Conservation (phyloP, 2,797 vertebrate species). For the Morelia viridis region DNA sequence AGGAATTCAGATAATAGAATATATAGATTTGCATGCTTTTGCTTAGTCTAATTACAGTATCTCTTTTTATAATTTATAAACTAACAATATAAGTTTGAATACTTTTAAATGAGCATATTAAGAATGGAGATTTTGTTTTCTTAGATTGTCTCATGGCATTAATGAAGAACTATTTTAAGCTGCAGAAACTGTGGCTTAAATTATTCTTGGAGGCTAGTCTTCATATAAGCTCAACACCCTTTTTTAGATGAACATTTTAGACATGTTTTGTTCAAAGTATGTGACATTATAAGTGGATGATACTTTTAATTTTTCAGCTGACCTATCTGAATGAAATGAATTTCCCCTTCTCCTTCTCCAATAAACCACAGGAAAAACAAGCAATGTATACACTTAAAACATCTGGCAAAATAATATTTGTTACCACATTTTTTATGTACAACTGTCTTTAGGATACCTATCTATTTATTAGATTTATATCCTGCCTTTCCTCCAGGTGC, state of each 20-base stretch:
- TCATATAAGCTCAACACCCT: conserved; percentile 19
- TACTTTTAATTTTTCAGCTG: background rate
- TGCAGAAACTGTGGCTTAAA: conserved; percentile 59
- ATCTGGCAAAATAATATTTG: background rate
- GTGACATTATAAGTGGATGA: conserved; percentile 75
- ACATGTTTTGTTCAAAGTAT: conserved; percentile 63
- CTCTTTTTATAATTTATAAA: conserved; percentile 84
- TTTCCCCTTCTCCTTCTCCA: background rate
- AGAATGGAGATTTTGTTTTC: conserved; percentile 72
- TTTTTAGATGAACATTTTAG: conserved; percentile 32
- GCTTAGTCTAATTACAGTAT: conserved; percentile 89
- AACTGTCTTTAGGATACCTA: conserved; percentile 23
- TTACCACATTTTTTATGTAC: conserved; percentile 20
- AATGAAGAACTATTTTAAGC: conserved; percentile 65
- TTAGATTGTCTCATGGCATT: conserved; percentile 91
- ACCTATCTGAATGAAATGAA: background rate
- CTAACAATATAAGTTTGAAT: conserved; percentile 94
- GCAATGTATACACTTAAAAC: background rate
- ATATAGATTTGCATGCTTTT: conserved; percentile 99
- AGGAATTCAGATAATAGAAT: conserved; percentile 91
- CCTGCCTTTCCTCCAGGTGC: background rate
- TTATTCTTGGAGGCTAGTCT: conserved; percentile 43
- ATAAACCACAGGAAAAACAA: background rate
- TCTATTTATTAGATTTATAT: background rate
- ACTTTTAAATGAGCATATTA: conserved; percentile 78